These are phyloP conservation scores for Vespertilio murinus DNA, from an alignment of 2,797 vertebrate species.

Conservation along the genomic window DNA sequence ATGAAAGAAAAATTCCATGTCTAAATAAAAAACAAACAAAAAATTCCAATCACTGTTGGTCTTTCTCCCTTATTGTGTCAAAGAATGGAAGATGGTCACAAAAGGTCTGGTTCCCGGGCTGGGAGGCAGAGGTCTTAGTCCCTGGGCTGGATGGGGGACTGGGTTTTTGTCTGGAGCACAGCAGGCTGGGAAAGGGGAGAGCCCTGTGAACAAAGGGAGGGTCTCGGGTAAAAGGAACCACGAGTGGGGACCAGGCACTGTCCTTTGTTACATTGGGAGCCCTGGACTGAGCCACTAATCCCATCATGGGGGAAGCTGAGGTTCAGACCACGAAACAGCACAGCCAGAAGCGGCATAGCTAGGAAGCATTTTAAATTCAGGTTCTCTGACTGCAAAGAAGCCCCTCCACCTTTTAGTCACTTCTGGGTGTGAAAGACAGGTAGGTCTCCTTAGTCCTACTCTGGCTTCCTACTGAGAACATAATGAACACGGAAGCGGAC, in stretches of 20 bases:
- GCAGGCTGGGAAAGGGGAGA: background rate
- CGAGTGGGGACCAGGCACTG: background rate
- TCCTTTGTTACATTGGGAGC: background rate
- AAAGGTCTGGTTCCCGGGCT: background rate
- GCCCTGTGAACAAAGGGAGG: background rate
- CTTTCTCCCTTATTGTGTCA: background rate
- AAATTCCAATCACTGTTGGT: slow-evolving; percentile 50
- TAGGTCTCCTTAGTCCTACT: background rate
- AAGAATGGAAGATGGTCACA: background rate
- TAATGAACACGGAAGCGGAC: background rate
- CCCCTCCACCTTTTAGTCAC: background rate
- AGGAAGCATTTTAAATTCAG: background rate
- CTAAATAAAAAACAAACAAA: slow-evolving; percentile 86
- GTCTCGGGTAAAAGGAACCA: background rate
- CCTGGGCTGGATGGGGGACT: background rate
- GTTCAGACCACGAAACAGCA: background rate
- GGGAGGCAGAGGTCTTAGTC: background rate
- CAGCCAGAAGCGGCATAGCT: background rate
- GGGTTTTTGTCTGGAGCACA: background rate
- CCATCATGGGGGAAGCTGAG: background rate
- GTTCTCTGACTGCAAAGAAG: background rate
- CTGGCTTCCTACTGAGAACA: background rate
- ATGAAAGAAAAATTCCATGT: slow-evolving; percentile 81
- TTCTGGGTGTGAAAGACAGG: background rate
- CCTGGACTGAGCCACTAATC: background rate